Evolutionary conservation across 2,797 vertebrate genomes (phyloP).

Genomic region (Sebastes melanostomus): DNA sequence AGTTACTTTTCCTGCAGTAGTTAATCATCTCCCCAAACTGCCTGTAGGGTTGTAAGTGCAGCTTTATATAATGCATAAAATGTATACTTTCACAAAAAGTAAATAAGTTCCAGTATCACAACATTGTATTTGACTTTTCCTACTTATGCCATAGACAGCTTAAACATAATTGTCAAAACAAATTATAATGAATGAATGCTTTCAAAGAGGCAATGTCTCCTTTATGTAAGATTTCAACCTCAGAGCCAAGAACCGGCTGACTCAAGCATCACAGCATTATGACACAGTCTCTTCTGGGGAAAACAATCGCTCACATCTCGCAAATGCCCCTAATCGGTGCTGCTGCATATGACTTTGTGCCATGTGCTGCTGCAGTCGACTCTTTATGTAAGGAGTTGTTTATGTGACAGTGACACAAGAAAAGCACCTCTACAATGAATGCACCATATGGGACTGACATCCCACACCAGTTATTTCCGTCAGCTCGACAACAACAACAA

Average conservation of each 20-base stretch:
- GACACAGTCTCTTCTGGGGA: neutral
- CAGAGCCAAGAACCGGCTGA: neutral
- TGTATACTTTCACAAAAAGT: neutral
- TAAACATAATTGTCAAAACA: neutral
- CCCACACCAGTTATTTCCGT: neutral
- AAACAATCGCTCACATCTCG: neutral
- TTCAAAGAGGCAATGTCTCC: neutral
- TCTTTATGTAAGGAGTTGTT: constrained; percentile 62
- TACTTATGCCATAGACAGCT: neutral
- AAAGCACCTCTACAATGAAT: neutral
- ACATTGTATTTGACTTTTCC: neutral
- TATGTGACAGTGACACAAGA: constrained; percentile 22
- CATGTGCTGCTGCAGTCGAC: constrained; percentile 48
- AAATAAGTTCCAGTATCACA: neutral
- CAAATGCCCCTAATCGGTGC: neutral
- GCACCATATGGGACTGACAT: neutral
- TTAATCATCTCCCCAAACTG: neutral
- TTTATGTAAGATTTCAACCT: constrained; percentile 3
- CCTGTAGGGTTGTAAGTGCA: neutral
- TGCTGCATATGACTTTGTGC: constrained; percentile 37
- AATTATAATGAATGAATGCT: neutral
- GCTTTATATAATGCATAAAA: neutral
- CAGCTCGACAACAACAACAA: neutral
- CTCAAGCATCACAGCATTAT: neutral
- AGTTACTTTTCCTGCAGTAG: neutral